Evolutionary conservation across 1,140 invertebrate species (phyloP).

Genomic region (Bombus fervidus): DNA sequence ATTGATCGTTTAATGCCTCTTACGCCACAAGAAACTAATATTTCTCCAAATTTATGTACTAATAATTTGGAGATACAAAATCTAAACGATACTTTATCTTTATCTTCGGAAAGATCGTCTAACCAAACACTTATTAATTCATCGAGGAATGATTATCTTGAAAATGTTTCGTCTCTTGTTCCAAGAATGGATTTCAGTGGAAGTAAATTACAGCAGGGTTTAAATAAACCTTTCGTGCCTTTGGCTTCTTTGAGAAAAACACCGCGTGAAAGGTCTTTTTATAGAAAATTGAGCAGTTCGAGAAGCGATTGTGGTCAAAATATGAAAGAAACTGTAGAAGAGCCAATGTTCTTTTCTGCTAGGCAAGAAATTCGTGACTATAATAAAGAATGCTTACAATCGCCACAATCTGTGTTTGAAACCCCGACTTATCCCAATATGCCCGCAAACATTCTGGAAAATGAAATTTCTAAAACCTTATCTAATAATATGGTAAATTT

Average conservation of each 20-base stretch:
- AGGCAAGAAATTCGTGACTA: not conserved
- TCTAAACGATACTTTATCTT: not conserved
- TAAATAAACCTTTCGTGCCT: too few species aligned
- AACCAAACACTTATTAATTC: too few species aligned
- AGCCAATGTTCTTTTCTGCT: constrained; percentile 4
- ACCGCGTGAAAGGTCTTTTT: not conserved
- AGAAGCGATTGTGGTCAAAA: constrained; percentile 1
- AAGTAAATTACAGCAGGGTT: not conserved
- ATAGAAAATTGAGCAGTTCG: not conserved
- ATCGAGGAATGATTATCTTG: not conserved
- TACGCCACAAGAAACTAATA: constrained; percentile 7
- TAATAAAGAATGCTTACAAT: too few species aligned
- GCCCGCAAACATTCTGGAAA: not conserved
- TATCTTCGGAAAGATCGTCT: constrained; percentile 32
- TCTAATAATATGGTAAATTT: too few species aligned
- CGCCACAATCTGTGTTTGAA: not conserved
- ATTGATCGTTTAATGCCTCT: not conserved
- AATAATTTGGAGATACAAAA: not conserved
- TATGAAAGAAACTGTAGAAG: not conserved
- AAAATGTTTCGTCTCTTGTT: not conserved
- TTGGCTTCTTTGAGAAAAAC: not conserved
- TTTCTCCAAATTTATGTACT: not conserved
- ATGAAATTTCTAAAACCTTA: too few species aligned
- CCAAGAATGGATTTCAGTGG: too few species aligned
- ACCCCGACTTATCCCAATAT: not conserved